These are phyloP conservation scores for Brachionus calyciflorus DNA, from an alignment of 1,140 invertebrate species.

Conservation along the genomic window DNA sequence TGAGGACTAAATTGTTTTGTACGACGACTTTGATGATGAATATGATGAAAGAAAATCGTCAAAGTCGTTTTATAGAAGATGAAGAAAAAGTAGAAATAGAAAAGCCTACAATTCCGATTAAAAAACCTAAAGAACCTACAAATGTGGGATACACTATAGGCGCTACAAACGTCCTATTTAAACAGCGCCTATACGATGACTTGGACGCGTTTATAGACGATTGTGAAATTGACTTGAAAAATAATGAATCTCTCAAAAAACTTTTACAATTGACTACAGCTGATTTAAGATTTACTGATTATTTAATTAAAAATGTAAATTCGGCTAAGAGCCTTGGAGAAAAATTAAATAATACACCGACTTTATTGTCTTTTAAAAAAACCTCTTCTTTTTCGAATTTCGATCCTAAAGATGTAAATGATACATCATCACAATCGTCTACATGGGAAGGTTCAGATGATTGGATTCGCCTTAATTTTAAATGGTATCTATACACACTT, in stretches of 20 bases:
- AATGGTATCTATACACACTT: conserved; percentile 81
- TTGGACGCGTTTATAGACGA: conserved; percentile 65
- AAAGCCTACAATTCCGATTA: not conserved
- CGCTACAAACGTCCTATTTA: conserved; percentile 93
- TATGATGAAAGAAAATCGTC: conserved; percentile 40
- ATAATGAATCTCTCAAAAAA: conserved; percentile 72
- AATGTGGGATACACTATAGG: conserved; percentile 86
- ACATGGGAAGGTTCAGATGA: conserved; percentile 86
- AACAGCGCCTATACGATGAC: conserved; percentile 69
- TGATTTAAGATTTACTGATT: conserved; percentile 90
- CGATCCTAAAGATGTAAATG: conserved; percentile 12
- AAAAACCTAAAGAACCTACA: conserved; percentile 1
- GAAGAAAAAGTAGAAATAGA: not conserved
- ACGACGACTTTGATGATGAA: conserved; percentile 45
- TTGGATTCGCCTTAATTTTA: conserved; percentile 92
- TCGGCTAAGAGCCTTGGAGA: conserved; percentile 64
- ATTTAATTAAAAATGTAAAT: conserved; percentile 79
- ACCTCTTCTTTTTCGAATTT: conserved; percentile 1
- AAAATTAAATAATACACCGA: conserved; percentile 27
- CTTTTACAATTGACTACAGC: conserved; percentile 84
- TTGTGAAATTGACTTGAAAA: conserved; percentile 80
- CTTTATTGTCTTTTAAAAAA: conserved; percentile 40
- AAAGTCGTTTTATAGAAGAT: not conserved
- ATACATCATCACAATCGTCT: conserved; percentile 49
- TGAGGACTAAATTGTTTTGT: conserved; percentile 42